A percentile compares a stretch with the other conserved stretches of the same genome.
Conservation (phyloP, 2,797 vertebrate species). For the Cottoperca gobio region DNA sequence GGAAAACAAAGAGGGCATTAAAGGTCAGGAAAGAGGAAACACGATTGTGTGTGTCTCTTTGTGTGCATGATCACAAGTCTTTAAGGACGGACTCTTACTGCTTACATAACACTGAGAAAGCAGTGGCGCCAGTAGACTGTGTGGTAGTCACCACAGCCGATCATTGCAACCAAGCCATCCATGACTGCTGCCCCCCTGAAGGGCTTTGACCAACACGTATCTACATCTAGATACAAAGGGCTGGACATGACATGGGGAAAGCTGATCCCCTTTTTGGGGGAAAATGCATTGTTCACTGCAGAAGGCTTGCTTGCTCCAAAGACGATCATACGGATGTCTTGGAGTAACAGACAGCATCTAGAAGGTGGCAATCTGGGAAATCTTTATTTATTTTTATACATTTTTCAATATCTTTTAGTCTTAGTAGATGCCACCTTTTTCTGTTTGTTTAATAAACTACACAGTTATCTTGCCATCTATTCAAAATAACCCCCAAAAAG, state of each 20-base stretch:
- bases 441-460: neutral
- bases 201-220: constrained; percentile 66
- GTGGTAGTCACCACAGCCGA: constrained; percentile 55
- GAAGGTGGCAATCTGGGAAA: neutral
- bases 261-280: constrained; percentile 51
- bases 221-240: constrained; percentile 68
- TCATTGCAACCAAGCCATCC: constrained; percentile 70
- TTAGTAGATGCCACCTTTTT: neutral
- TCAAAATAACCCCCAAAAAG: neutral
- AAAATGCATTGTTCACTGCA: constrained; percentile 40
- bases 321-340: constrained; percentile 31
- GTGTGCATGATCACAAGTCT: constrained; percentile 45
- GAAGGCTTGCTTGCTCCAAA: neutral
- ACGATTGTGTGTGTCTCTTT: constrained; percentile 32
- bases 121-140: constrained; percentile 56
- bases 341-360: constrained; percentile 5
- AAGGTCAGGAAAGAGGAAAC: constrained; percentile 58
- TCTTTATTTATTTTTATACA: neutral
- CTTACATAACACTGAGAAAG: constrained; percentile 63
- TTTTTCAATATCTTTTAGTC: neutral
- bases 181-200: constrained; percentile 65
- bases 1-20: constrained; percentile 64
- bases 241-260: constrained; percentile 65
- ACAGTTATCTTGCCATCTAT: neutral
- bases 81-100: constrained; percentile 38